These are phyloP conservation scores for Spermophilus dauricus DNA, from an alignment of 2,113 vertebrate species.

Conservation along the genomic window DNA sequence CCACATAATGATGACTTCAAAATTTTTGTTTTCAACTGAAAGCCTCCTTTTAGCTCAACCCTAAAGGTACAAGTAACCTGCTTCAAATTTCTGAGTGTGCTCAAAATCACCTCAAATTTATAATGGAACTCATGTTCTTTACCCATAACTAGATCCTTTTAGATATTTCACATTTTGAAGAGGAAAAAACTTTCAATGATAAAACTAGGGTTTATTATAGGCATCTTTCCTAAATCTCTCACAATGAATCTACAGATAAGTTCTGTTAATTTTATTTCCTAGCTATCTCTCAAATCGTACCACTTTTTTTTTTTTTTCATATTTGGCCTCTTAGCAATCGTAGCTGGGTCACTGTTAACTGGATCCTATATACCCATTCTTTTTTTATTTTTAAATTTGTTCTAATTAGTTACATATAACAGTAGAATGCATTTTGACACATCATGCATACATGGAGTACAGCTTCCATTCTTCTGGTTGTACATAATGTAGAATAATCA, in stretches of 20 bases:
- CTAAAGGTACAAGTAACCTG: not conserved
- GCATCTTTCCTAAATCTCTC: not conserved
- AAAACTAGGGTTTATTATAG: not conserved
- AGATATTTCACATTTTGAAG: not conserved
- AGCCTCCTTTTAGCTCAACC: not conserved
- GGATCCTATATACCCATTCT: not conserved
- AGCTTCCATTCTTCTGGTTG: no score
- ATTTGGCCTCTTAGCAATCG: not conserved
- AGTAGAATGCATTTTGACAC: no score
- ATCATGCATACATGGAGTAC: no score
- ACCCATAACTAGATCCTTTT: not conserved
- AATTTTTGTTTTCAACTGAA: not conserved
- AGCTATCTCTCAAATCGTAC: not conserved
- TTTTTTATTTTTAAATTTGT: not conserved
- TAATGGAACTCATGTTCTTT: not conserved
- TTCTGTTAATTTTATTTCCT: not conserved
- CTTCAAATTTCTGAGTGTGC: not conserved
- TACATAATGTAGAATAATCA: no score
- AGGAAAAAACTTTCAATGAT: not conserved
- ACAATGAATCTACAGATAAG: not conserved
- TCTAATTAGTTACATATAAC: no score
- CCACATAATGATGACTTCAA: conserved; percentile 16
- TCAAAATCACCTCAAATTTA: conserved; percentile 19
- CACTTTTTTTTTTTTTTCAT: no score
- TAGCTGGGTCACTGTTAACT: not conserved